Percentiles rank a stretch among this genome's conserved stretches.
phyloP scores from a whole-genome alignment of 2,888 invertebrate species.

The Lasioglossum figueresi region DNA sequence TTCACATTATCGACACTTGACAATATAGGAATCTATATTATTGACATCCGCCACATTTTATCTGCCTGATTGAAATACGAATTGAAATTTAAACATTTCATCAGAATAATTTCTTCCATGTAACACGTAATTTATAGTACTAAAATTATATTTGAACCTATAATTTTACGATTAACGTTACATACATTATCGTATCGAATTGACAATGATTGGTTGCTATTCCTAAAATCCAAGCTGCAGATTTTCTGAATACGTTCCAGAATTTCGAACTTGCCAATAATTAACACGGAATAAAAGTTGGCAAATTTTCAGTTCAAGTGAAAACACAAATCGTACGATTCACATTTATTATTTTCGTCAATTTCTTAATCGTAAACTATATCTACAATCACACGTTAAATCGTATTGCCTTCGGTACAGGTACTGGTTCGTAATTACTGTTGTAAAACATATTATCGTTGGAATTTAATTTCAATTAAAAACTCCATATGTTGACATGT shows the following conservation, averaged over 20 bases:
- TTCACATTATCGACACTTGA: too few species aligned
- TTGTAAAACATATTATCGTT: not conserved
- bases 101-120: not conserved
- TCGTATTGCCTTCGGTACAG: not conserved
- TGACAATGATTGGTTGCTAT: not conserved
- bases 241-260: constrained; percentile 13
- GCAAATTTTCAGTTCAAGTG: constrained; percentile 2
- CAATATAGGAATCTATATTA: too few species aligned
- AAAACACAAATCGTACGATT: not conserved
- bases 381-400: not conserved
- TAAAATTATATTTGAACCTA: not conserved
- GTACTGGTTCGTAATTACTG: constrained; percentile 12
- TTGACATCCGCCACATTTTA: too few species aligned
- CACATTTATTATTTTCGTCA: not conserved
- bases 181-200: not conserved
- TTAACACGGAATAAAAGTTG: not conserved
- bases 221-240: not conserved
- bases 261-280: not conserved
- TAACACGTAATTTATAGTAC: not conserved
- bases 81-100: not conserved
- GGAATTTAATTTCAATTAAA: not conserved
- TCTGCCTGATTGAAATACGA: not conserved
- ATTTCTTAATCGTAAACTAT: not conserved
- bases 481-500: not conserved
- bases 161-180: too few species aligned